A percentile compares a stretch with the other conserved stretches of the same genome.
Evolutionary conservation across 2,113 vertebrate species (phyloP).

Genomic region (Forbesichthys papilliferus): DNA sequence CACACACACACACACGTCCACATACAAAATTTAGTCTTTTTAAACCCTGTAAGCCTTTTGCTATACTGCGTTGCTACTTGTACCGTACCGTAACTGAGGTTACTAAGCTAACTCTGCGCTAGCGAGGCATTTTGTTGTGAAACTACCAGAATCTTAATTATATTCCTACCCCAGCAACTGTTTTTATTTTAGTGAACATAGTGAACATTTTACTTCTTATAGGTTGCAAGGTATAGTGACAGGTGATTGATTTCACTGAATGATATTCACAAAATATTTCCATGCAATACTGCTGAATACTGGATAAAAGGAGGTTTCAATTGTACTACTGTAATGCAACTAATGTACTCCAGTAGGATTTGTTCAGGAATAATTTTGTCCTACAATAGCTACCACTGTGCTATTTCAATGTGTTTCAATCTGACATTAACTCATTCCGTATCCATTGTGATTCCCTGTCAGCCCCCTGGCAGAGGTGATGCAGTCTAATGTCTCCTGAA

Average conservation of each 20-base stretch:
- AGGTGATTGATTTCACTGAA: no score
- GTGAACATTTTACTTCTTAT: no score
- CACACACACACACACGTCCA: background rate
- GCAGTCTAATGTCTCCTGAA: constrained; percentile 43
- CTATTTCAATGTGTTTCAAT: background rate
- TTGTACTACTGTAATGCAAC: background rate
- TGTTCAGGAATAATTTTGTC: no score
- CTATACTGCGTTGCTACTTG: background rate
- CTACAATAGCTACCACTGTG: no score
- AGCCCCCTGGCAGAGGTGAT: constrained; percentile 40
- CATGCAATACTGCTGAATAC: no score
- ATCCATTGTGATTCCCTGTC: constrained; percentile 8
- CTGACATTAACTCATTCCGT: background rate
- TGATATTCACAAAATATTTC: background rate
- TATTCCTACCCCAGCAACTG: no score
- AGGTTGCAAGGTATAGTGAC: no score
- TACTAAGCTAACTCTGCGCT: background rate
- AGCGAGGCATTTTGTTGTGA: no score
- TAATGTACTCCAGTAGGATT: no score
- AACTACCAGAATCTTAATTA: no score
- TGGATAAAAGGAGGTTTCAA: background rate
- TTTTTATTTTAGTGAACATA: no score
- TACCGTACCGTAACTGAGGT: no score
- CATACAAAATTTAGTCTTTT: background rate
- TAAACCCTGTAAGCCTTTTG: background rate